These are phyloP conservation scores for Gymnothorax reevesii DNA, from an alignment of 2,797 vertebrate species.

Conservation along the genomic window DNA sequence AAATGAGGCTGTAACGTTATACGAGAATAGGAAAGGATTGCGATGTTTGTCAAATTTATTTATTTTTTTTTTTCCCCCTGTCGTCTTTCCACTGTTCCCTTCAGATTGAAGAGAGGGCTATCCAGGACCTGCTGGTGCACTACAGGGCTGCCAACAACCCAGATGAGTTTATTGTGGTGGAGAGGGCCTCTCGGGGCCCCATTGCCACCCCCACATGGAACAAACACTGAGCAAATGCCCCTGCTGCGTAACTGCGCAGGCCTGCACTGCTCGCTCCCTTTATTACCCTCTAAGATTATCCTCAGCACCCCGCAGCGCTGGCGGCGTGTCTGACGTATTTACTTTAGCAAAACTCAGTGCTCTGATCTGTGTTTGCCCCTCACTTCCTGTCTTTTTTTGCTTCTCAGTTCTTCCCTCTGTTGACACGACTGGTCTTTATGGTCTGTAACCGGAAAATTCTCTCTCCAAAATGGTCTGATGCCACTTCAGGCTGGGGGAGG, in stretches of 20 bases:
- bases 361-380: background rate
- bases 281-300: background rate
- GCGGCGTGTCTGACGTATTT: background rate
- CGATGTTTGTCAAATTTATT: background rate
- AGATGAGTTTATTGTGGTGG: constrained; percentile 90
- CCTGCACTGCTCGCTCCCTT: background rate
- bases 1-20: constrained; percentile 19
- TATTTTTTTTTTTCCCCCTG: background rate
- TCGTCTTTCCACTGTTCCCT: background rate
- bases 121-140: constrained; percentile 89
- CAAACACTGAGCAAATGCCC: constrained; percentile 77
- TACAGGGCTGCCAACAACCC: constrained; percentile 88
- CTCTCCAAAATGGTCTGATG: constrained; percentile 34
- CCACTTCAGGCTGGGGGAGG: constrained; percentile 23
- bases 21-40: background rate
- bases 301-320: background rate
- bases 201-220: constrained; percentile 91
- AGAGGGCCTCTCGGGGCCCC: constrained; percentile 86
- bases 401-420: background rate
- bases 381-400: background rate
- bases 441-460: constrained; percentile 18
- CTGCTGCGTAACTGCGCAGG: background rate
- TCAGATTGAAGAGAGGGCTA: constrained; percentile 94
- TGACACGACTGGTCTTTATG: background rate
- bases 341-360: background rate